phyloP scores from a whole-genome alignment of 2,888 invertebrate genomes.

The Aproaerema taeniolella region DNA sequence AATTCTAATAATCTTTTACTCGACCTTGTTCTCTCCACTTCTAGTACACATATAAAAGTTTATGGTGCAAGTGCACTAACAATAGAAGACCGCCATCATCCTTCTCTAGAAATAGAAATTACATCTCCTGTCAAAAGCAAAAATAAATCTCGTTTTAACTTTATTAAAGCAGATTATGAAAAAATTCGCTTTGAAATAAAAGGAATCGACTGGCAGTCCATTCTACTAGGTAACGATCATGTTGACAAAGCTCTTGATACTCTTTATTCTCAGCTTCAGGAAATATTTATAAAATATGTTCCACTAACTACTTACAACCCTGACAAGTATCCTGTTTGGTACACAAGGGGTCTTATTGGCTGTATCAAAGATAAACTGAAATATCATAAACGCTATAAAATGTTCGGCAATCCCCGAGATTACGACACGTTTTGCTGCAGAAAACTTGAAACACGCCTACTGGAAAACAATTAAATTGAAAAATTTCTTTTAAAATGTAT shows the following conservation, averaged over 20 bases:
- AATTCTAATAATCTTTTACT: background rate
- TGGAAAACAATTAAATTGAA: no score
- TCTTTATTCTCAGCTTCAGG: background rate
- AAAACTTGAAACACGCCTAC: no score
- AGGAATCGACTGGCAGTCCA: background rate
- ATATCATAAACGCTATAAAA: slow-evolving; percentile 15
- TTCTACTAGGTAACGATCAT: background rate
- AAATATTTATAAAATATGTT: background rate
- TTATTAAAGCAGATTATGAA: background rate
- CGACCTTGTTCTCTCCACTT: slow-evolving; percentile 1
- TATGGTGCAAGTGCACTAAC: background rate
- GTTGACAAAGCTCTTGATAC: background rate
- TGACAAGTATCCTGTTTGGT: slow-evolving; percentile 1
- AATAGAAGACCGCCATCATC: slow-evolving; percentile 1
- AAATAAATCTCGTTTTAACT: slow-evolving; percentile 1
- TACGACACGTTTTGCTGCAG: slow-evolving; percentile 18
- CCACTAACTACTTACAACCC: background rate
- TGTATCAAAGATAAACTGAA: slow-evolving; percentile 16
- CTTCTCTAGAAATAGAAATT: slow-evolving; percentile 1
- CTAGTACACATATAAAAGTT: background rate
- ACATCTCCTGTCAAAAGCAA: background rate
- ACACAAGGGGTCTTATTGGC: background rate
- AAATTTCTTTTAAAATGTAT: no score
- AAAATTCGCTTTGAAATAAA: background rate
- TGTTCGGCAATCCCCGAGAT: slow-evolving; percentile 15